These are phyloP conservation scores for Daubentonia madagascariensis DNA, from an alignment of 2,113 vertebrate species.

Conservation along the genomic window DNA sequence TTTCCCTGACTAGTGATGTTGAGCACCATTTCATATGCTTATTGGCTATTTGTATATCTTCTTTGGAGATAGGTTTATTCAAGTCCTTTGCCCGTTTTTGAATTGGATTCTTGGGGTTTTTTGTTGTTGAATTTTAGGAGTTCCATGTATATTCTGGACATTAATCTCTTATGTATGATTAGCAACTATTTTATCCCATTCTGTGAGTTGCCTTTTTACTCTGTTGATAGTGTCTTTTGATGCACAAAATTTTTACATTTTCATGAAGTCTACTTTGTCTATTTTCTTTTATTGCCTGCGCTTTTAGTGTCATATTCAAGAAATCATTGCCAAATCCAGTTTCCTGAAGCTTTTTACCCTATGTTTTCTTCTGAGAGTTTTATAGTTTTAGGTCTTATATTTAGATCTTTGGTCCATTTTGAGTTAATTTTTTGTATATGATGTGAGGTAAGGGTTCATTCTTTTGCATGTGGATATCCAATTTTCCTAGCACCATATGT, in stretches of 20 bases:
- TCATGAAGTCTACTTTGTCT: background rate
- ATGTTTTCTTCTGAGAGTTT: background rate
- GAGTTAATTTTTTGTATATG: background rate
- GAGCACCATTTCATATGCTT: background rate
- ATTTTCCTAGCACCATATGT: background rate
- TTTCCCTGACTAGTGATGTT: background rate
- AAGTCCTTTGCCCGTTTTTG: background rate
- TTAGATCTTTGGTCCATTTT: background rate
- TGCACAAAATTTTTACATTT: background rate
- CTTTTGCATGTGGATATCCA: background rate
- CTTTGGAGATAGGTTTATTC: background rate
- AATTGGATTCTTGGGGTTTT: background rate
- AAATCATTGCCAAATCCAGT: background rate
- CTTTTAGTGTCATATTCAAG: background rate
- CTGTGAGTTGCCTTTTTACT: background rate
- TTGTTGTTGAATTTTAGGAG: background rate
- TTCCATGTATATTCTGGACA: background rate
- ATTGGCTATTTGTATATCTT: background rate
- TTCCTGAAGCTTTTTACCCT: background rate
- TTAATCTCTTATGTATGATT: background rate
- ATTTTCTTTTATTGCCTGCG: background rate
- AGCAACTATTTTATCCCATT: background rate
- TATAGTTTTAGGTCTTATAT: background rate
- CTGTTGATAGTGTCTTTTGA: background rate
- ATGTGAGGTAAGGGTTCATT: background rate